Evolutionary conservation across 2,888 invertebrate genomes (phyloP).

Genomic region (Apantesis nais): DNA sequence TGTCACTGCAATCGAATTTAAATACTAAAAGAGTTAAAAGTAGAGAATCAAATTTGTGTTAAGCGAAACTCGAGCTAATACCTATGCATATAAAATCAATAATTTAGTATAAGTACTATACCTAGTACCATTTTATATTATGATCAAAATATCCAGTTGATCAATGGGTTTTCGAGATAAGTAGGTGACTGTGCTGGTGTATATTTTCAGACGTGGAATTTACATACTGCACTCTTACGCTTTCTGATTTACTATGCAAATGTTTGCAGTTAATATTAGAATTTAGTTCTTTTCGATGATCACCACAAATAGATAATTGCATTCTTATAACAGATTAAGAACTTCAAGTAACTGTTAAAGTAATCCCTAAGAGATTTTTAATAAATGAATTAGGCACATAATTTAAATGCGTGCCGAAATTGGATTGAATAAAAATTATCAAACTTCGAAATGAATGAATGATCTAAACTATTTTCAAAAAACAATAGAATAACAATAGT

Average conservation of each 20-base stretch:
- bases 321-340: no score
- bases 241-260: slow-evolving; percentile 21
- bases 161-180: slow-evolving; percentile 18
- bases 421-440: neutral
- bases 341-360: no score
- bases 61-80: neutral
- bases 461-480: neutral
- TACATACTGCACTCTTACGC: slow-evolving; percentile 46
- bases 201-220: slow-evolving; percentile 46
- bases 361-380: no score
- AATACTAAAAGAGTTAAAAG: neutral
- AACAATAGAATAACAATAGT: neutral
- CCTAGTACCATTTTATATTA: neutral
- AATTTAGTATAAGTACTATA: neutral
- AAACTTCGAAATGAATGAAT: neutral
- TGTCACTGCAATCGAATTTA: neutral
- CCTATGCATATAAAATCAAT: neutral
- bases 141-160: slow-evolving; percentile 24
- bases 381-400: no score
- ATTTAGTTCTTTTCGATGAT: neutral
- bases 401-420: neutral
- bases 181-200: slow-evolving; percentile 33
- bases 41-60: neutral
- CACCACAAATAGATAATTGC: neutral
- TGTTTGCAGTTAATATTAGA: slow-evolving; percentile 20